A percentile compares a stretch with the other conserved stretches of the same genome.
Conservation (phyloP, 2,113 vertebrate genomes). For the Pseudopodoces humilis region DNA sequence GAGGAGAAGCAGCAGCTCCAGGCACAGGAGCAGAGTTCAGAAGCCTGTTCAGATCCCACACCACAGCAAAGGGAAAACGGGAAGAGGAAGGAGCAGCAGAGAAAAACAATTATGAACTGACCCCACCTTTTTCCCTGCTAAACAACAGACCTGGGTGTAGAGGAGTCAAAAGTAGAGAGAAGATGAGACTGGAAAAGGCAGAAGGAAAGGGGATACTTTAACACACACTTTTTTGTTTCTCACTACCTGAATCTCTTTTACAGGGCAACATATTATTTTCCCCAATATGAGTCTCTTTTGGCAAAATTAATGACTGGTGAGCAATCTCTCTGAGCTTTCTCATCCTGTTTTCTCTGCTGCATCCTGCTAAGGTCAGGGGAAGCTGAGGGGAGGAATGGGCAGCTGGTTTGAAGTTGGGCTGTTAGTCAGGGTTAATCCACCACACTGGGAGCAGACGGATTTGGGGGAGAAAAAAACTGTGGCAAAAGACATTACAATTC, state of each 20-base stretch:
- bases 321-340: neutral
- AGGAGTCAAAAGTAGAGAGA: neutral
- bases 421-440: neutral
- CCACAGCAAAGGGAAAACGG: accelerated
- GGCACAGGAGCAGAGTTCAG: neutral
- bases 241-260: neutral
- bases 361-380: neutral
- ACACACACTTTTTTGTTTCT: neutral
- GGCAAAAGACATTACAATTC: neutral
- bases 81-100: neutral
- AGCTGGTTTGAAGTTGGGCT: neutral
- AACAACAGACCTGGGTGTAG: neutral
- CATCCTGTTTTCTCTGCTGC: neutral
- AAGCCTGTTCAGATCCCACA: neutral
- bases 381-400: neutral
- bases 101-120: neutral
- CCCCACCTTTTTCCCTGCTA: neutral
- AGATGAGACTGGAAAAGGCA: neutral
- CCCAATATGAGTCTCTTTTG: neutral
- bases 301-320: neutral
- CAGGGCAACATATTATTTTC: neutral
- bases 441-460: neutral
- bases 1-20: neutral
- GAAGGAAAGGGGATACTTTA: neutral
- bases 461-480: neutral